Evolutionary conservation across 2,113 vertebrate species (phyloP), one percentile per base, ranked within the genome.

Genomic region (Solenodon paradoxus): DNA sequence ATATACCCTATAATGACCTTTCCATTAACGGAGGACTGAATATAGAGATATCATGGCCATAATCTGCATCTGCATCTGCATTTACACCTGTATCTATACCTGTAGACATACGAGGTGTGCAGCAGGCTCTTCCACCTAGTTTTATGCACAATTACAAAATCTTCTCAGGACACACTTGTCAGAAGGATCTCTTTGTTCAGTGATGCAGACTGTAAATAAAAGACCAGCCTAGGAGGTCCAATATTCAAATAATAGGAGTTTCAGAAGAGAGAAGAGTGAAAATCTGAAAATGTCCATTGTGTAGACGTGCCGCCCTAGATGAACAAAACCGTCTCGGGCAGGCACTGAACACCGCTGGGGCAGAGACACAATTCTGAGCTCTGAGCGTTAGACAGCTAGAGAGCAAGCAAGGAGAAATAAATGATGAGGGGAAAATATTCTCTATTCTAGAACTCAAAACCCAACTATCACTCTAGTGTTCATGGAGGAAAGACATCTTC

Each of bases 281-380:
- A 26, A 78, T 28, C 71, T 9, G 38, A 74, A 47, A 11, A 28
- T 45, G 9, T 35, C n/a, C n/a, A 8, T 16, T 7, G 3, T 6
- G 30, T 19, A 51, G 42, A 24, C 1, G 10, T 3, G 2, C 38
- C 20, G 3, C 47, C 30, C 30, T 5, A 28, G 28, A 19, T 1
- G 45, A 63, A 75, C 35, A 28, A 49, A 45, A 22, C 49, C 51
- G 35, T 3, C 4, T 4, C n/a, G 15, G 30, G 45, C 38, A 11
- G 0, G 8, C 7, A 7, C 30, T 7, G 2, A 3, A 4, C 30
- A 5, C 24, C 0, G 7, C n/a, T 17, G 32, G 38, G 49, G 47
- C 74, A 20, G 75, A 53, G 40, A 66, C 7, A 40, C 2, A 5
- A 5, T 32, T 53, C 15, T 7, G 55, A 38, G 57, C n/a, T 24